phyloP scores from a whole-genome alignment of 1,140 invertebrate genomes.

The Drosophila kanapiae region DNA sequence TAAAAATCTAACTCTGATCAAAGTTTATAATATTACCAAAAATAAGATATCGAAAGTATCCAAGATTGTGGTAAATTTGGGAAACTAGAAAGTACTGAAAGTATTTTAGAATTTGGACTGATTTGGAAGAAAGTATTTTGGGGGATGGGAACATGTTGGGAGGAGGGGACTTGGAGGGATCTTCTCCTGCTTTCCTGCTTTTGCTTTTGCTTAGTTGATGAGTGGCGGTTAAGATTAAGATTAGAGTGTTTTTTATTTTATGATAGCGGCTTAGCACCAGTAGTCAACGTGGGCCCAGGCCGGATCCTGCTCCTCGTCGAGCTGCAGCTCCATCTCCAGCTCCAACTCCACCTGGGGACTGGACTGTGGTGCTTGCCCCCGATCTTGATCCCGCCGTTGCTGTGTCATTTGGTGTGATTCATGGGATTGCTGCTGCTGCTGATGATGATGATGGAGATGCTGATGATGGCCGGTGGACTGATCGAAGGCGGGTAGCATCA shows the following conservation, averaged over 20 bases:
- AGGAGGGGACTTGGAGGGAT: slow-evolving; percentile 36
- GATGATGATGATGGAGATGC: slow-evolving; percentile 1
- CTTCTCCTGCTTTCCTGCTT: slow-evolving; percentile 10
- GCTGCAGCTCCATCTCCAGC: slow-evolving; percentile 50
- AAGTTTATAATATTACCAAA: no score
- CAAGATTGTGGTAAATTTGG: slow-evolving; percentile 6
- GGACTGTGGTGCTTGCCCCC: slow-evolving; percentile 19
- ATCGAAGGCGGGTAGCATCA: slow-evolving; percentile 58
- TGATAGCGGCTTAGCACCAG: slow-evolving; percentile 60
- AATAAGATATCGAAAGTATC: neutral
- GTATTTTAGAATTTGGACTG: neutral
- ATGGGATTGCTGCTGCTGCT: slow-evolving; percentile 2
- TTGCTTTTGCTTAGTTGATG: slow-evolving; percentile 39
- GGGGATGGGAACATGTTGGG: neutral
- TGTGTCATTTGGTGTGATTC: neutral
- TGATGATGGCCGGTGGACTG: slow-evolving; percentile 36
- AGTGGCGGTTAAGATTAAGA: slow-evolving; percentile 35
- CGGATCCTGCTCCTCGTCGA: slow-evolving; percentile 53
- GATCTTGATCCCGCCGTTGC: neutral
- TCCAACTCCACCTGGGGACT: slow-evolving; percentile 45
- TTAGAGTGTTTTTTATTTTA: neutral
- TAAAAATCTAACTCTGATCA: no score
- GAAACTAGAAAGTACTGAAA: neutral
- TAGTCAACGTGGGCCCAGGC: slow-evolving; percentile 73
- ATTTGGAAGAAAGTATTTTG: slow-evolving; percentile 1